Evolutionary conservation across 53 echinoderm and acorn worm species (phyloP).

Genomic region (Actinopyga echinites): DNA sequence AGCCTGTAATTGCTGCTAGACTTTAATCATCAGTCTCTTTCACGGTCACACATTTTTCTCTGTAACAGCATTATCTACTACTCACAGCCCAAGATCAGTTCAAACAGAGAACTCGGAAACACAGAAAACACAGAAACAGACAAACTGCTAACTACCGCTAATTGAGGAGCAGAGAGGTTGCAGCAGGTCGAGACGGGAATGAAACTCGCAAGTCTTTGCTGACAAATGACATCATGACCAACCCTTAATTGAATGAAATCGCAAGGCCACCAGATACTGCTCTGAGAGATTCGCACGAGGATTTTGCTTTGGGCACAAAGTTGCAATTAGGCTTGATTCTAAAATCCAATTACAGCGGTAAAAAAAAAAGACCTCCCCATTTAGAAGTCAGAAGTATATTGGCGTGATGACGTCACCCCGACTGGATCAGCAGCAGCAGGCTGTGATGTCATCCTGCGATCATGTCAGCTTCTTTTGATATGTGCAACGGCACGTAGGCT

Average conservation of each 20-base stretch:
- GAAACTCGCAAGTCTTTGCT: not conserved
- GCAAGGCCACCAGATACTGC: not conserved
- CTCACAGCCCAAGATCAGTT: too few species aligned
- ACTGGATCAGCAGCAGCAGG: too few species aligned
- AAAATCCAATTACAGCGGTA: slow-evolving; percentile 20
- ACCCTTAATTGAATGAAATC: slow-evolving; percentile 14
- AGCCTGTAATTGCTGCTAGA: too few species aligned
- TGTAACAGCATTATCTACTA: too few species aligned
- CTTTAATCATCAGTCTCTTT: too few species aligned
- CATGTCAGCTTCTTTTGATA: too few species aligned
- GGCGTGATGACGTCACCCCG: too few species aligned
- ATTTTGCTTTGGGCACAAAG: slow-evolving; percentile 11
- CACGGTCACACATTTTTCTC: too few species aligned
- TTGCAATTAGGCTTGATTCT: slow-evolving; percentile 16
- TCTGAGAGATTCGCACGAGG: not conserved
- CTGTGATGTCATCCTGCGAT: too few species aligned
- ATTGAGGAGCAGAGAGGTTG: slow-evolving; percentile 6
- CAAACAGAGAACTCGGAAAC: not conserved
- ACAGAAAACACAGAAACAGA: not conserved
- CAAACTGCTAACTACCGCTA: slow-evolving; percentile 1
- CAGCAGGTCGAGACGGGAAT: not conserved
- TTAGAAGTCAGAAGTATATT: not conserved
- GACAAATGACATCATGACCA: not conserved
- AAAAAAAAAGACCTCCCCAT: not conserved
- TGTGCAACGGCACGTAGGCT: too few species aligned